These are phyloP conservation scores for Oceanodroma tethys DNA, from an alignment of 2,113 vertebrate species.

Conservation along the genomic window DNA sequence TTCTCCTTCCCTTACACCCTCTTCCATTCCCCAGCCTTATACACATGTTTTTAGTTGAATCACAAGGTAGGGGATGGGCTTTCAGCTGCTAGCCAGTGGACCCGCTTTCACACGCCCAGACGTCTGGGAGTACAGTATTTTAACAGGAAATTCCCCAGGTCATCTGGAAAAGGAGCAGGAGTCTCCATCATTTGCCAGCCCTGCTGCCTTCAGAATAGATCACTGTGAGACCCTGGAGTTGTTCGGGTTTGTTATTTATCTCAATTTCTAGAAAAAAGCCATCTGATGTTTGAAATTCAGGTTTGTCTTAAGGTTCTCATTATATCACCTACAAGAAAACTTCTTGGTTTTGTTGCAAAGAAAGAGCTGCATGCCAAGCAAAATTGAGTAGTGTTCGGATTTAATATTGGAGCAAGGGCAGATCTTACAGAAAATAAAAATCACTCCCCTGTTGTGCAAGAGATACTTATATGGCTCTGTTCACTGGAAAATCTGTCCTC, in stretches of 20 bases:
- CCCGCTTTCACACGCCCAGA: background rate
- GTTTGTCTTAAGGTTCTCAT: background rate
- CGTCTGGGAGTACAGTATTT: background rate
- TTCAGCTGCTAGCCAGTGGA: background rate
- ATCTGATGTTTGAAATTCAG: background rate
- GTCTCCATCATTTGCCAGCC: background rate
- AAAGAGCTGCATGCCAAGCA: background rate
- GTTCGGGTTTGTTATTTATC: background rate
- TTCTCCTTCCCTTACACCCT: background rate
- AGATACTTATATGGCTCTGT: constrained; percentile 62
- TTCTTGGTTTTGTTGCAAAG: background rate
- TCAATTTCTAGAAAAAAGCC: background rate
- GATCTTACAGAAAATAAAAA: constrained; percentile 34
- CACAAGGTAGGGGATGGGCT: background rate
- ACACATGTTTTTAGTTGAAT: background rate
- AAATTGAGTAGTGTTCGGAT: constrained; percentile 13
- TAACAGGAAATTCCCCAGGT: background rate
- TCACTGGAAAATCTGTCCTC: constrained; percentile 44
- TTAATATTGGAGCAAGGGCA: constrained; percentile 12
- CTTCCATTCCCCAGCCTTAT: background rate
- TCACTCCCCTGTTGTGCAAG: constrained; percentile 7
- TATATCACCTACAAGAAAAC: background rate
- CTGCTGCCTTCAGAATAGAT: background rate
- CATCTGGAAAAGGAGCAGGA: background rate
- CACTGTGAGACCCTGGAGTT: background rate